phyloP scores from a whole-genome alignment of 2,797 vertebrate species.

The Mormyrops boulengeri region DNA sequence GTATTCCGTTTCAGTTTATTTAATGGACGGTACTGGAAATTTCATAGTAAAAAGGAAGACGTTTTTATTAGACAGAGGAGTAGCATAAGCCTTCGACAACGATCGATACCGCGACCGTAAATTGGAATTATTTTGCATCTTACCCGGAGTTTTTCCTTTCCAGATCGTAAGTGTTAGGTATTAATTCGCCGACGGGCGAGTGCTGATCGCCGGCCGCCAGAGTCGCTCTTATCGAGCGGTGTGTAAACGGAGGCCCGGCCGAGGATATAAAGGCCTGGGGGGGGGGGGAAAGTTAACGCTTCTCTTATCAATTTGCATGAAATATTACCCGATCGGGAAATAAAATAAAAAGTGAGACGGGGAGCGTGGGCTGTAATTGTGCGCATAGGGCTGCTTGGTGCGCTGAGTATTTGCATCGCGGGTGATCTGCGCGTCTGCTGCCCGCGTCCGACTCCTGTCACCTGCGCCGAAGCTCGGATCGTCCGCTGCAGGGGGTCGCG shows the following conservation, averaged over 20 bases:
- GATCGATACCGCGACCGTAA: conserved; percentile 39
- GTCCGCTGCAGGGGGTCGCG: not conserved
- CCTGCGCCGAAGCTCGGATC: not conserved
- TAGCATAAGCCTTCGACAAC: conserved; percentile 39
- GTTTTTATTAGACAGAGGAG: conserved; percentile 50
- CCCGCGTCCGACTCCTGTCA: not conserved
- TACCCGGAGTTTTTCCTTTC: not conserved
- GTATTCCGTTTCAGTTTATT: conserved; percentile 43
- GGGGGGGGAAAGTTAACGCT: not conserved
- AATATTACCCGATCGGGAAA: not conserved
- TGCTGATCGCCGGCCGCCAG: not conserved
- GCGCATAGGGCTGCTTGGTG: not conserved
- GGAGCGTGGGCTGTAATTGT: not conserved
- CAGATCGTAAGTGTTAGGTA: not conserved
- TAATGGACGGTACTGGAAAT: conserved; percentile 55
- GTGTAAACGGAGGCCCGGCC: conserved; percentile 18
- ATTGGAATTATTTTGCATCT: not conserved
- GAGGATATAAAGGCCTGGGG: not conserved
- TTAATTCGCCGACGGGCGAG: conserved; percentile 9
- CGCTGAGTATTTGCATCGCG: not conserved
- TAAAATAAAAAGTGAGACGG: not conserved
- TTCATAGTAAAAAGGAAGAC: conserved; percentile 53
- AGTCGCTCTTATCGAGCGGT: not conserved
- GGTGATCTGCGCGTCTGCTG: not conserved
- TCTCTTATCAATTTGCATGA: not conserved